A percentile compares a stretch with the other conserved stretches of the same genome.
These are phyloP conservation scores for Crax fasciolata DNA, from an alignment of 2,797 vertebrate genomes.

Conservation along the genomic window DNA sequence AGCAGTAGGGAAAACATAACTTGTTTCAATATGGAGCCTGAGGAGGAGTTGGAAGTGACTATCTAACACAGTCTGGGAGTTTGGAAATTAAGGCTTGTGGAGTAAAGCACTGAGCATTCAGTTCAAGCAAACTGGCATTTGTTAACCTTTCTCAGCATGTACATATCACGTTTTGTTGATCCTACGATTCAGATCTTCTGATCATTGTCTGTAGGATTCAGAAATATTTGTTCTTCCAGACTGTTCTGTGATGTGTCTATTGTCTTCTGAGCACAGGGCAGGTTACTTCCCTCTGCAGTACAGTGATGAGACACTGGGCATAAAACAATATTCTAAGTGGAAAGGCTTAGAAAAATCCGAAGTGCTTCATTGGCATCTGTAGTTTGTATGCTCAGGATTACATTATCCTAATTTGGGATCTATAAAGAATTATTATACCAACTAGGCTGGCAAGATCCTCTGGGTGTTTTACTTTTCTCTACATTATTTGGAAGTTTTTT, in stretches of 20 bases:
- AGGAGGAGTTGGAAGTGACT: background rate
- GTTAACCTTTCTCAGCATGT: background rate
- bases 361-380: background rate
- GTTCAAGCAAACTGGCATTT: fast-evolving
- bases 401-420: background rate
- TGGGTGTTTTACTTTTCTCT: background rate
- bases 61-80: background rate
- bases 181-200: background rate
- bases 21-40: background rate
- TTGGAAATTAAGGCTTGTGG: background rate
- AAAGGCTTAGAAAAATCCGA: background rate
- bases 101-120: background rate
- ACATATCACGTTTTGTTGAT: background rate
- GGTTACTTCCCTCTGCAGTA: background rate
- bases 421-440: background rate
- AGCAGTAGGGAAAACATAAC: background rate
- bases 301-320: background rate
- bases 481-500: background rate
- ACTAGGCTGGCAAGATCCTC: background rate
- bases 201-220: background rate
- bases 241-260: background rate
- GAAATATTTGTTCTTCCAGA: background rate
- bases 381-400: background rate
- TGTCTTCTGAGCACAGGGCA: background rate
- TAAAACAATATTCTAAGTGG: background rate